Conservation (phyloP, 2,888 invertebrate genomes). For the Ophion ellenae region DNA sequence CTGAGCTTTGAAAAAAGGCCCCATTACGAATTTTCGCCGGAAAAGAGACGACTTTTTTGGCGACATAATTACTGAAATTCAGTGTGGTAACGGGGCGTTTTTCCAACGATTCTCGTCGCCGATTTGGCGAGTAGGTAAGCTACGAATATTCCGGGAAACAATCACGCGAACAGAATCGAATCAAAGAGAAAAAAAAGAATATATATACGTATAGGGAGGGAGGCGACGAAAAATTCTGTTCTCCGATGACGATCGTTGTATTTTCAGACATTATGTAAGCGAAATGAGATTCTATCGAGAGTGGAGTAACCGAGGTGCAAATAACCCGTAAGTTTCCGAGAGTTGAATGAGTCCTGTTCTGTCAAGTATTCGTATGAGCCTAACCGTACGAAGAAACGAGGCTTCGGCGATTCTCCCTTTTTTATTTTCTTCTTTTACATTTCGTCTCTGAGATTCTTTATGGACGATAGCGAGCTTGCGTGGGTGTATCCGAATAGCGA, state of each 20-base stretch:
- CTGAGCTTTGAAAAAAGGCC: not conserved
- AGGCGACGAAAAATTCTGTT: slow-evolving; percentile 35
- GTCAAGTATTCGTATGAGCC: slow-evolving; percentile 6
- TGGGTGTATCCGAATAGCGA: slow-evolving; percentile 17
- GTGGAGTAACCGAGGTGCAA: slow-evolving; percentile 34
- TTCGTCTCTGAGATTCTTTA: slow-evolving; percentile 15
- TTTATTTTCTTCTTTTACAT: slow-evolving; percentile 17
- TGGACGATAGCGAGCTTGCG: slow-evolving; percentile 14
- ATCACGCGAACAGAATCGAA: not conserved
- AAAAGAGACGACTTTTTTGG: not conserved
- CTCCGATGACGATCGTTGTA: slow-evolving; percentile 60
- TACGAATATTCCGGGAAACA: not conserved
- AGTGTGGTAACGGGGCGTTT: not conserved
- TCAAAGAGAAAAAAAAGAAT: not conserved
- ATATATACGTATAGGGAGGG: not conserved
- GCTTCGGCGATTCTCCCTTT: not conserved
- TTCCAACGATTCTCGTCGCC: not conserved
- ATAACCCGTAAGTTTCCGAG: slow-evolving; percentile 33
- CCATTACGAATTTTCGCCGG: not conserved
- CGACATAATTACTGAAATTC: not conserved
- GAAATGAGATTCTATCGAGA: slow-evolving; percentile 28
- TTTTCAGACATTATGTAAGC: slow-evolving; percentile 70
- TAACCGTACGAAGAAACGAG: slow-evolving; percentile 9
- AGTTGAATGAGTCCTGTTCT: slow-evolving; percentile 36
- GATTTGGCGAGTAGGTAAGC: not conserved